Evolutionary conservation across 2,888 invertebrate genomes (phyloP).

Genomic region (Cephus nigrinus): DNA sequence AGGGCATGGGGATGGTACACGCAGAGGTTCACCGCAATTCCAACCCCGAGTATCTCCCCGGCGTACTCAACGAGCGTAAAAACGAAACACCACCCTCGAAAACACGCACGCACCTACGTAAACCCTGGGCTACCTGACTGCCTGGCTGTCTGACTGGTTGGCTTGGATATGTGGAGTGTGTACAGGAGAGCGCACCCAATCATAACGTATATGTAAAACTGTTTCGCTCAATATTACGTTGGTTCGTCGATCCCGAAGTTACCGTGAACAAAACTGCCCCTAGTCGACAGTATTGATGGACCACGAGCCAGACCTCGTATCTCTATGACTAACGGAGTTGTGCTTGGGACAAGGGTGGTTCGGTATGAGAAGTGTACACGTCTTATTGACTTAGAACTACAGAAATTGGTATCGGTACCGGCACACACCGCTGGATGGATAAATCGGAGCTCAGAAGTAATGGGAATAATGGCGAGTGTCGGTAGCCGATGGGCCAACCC

Average conservation of each 20-base stretch:
- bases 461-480: conserved; percentile 55
- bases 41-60: conserved; percentile 59
- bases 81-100: conserved; percentile 33
- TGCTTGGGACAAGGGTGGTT: not conserved
- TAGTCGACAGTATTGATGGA: not conserved
- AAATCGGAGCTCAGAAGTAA: conserved; percentile 24
- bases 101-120: not conserved
- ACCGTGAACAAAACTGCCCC: not conserved
- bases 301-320: not conserved
- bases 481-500: conserved; percentile 28
- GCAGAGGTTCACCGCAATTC: conserved; percentile 59
- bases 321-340: not conserved
- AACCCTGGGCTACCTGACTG: not conserved
- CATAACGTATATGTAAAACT: not conserved
- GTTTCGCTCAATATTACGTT: not conserved
- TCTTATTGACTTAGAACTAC: not conserved
- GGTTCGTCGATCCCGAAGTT: not conserved
- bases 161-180: not conserved
- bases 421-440: not conserved
- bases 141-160: not conserved
- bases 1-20: conserved; percentile 34
- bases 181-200: not conserved
- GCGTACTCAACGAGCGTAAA: conserved; percentile 47
- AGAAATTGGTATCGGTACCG: not conserved
- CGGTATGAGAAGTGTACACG: not conserved